phyloP scores from a whole-genome alignment of 2,888 invertebrate species.

The Eudasyphora cyanicolor region DNA sequence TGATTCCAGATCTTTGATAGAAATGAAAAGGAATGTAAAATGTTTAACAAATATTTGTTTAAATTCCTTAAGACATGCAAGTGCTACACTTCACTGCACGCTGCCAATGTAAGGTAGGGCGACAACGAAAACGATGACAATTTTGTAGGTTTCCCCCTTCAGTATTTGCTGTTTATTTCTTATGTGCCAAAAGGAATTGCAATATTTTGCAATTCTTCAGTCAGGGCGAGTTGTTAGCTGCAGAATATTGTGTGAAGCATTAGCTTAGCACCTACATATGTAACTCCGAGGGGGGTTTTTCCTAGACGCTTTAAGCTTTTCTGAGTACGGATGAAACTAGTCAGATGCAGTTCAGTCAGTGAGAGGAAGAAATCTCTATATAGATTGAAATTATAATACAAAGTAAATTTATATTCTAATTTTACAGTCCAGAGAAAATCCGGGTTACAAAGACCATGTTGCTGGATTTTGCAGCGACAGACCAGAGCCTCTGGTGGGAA shows the following conservation, averaged over 20 bases:
- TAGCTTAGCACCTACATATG: constrained; percentile 24
- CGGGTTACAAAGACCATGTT: too few relatives aligned
- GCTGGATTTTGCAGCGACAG: too few relatives aligned
- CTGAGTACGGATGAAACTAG: neutral
- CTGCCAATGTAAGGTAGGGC: neutral
- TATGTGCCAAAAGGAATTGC: constrained; percentile 20
- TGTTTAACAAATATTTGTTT: constrained; percentile 56
- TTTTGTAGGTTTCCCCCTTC: constrained; percentile 8
- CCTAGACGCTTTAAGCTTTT: constrained; percentile 11
- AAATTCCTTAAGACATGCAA: constrained; percentile 60
- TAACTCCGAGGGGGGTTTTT: neutral
- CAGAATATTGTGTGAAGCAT: constrained; percentile 3
- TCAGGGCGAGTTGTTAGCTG: neutral
- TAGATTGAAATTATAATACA: too few relatives aligned
- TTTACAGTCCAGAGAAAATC: too few relatives aligned
- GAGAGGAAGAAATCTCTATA: too few relatives aligned
- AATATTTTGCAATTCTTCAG: neutral
- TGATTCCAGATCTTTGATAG: constrained; percentile 55
- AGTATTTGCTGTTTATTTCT: neutral
- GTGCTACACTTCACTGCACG: constrained; percentile 4
- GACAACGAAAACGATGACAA: neutral
- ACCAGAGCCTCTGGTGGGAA: too few relatives aligned
- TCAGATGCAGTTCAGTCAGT: too few relatives aligned
- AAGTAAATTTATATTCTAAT: too few relatives aligned
- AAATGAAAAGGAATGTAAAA: constrained; percentile 40